Conservation (phyloP, 2,888 invertebrate species). For the Scaptomyza reducta region DNA sequence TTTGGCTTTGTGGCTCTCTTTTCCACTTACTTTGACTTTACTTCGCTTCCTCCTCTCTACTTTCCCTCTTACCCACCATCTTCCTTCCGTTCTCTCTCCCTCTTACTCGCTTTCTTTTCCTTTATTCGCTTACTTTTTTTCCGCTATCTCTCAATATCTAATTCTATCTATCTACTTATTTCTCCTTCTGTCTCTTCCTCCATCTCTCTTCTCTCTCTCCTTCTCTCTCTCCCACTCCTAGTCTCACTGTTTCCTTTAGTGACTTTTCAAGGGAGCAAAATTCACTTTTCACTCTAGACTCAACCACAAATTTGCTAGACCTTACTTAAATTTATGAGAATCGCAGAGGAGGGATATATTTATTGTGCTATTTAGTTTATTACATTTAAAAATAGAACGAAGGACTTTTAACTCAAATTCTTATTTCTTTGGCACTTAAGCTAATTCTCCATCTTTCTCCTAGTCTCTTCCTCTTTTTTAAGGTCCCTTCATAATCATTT, state of each 20-base stretch:
- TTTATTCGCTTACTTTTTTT: no score
- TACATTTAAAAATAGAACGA: background rate
- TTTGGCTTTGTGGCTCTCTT: no score
- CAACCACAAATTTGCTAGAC: background rate
- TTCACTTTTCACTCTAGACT: background rate
- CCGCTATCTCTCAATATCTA: no score
- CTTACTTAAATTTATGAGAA: constrained; percentile 4
- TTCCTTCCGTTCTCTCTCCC: background rate
- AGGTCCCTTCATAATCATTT: no score
- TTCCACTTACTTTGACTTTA: background rate
- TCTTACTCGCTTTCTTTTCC: no score
- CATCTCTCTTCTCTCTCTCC: no score
- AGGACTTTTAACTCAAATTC: background rate
- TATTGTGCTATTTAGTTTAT: background rate
- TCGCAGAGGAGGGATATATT: background rate
- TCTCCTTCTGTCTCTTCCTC: no score
- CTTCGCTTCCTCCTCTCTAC: background rate
- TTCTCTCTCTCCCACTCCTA: background rate
- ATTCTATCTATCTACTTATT: background rate
- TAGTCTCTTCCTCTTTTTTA: no score
- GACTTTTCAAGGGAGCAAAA: background rate
- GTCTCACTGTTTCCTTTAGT: no score
- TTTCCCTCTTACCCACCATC: no score
- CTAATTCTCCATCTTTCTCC: no score
- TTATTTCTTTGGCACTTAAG: no score